phyloP scores from a whole-genome alignment of 2,888 invertebrate species.

The Philereme transversata region DNA sequence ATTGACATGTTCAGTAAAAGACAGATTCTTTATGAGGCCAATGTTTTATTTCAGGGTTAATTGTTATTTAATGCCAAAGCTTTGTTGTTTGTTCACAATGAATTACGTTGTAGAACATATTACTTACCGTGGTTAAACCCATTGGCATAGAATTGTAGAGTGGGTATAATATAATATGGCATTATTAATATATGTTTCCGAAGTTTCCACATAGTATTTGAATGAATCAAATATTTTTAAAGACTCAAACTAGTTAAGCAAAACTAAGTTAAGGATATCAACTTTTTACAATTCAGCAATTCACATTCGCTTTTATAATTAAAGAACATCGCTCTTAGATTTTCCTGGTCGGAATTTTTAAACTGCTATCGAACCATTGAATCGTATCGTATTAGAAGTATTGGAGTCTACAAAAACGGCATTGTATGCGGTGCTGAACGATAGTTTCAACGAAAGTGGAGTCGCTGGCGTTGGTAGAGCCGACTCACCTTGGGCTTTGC shows the following conservation, averaged over 20 bases:
- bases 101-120: not conserved
- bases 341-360: constrained; percentile 11
- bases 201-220: not conserved
- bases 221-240: not conserved
- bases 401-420: constrained; percentile 43
- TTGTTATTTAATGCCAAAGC: constrained; percentile 27
- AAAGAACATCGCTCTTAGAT: constrained; percentile 25
- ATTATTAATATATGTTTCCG: too few species aligned
- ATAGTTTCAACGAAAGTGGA: constrained; percentile 52
- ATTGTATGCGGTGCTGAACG: constrained; percentile 46
- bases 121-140: not conserved
- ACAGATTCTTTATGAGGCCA: too few species aligned
- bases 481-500: constrained; percentile 74
- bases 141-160: too few species aligned
- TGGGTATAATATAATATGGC: too few species aligned
- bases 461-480: constrained; percentile 57
- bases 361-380: constrained; percentile 17
- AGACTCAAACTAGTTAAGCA: constrained; percentile 17
- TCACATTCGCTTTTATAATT: constrained; percentile 46
- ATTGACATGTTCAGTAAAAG: too few species aligned
- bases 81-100: not conserved
- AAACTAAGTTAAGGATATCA: constrained; percentile 58
- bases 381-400: constrained; percentile 13
- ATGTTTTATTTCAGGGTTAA: constrained; percentile 17
- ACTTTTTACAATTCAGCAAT: constrained; percentile 47